Base-by-base conservation (phyloP, 2,888 invertebrate species). In the Phengaris alcon region DNA sequence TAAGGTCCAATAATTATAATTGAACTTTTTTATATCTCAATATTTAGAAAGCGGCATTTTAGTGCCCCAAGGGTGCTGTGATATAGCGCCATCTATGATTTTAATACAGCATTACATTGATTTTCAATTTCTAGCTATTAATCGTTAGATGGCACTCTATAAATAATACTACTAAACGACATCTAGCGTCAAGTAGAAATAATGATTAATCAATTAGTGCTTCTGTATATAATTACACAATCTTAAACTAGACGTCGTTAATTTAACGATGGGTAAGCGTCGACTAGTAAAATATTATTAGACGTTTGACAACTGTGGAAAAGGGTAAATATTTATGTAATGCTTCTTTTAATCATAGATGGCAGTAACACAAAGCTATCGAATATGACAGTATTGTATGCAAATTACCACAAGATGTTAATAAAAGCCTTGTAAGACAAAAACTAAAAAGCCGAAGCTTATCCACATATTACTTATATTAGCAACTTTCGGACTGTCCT, bases 401-500 rank as follows among this genome's bases (percentile, higher is more conserved):
- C 35, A 35, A 35, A 35, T 35, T 35, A 35, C 3, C 35, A 35
- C 35, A 35, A 4, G 35, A 35, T 35, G 35, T 35, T 35, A 35
- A 35, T 35, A 35, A 35, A 35, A 35, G 35, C 35, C 35, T 35
- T 35, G 22, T 22, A 22, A 22, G 22, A 22, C 1, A 35, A 35
- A 35, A 35, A 35, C 35, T 35, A 35, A 35, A 35, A 35, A 3
- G 35, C 35, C 64, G 48, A 69, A 75, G 5, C 82, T 73, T 80
- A 84, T 90, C 90, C 88, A 84, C 80, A 68, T 22, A 79, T 78
- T 76, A 74, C 81, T 79, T 64, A 77, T 84, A 76, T 52, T 13
- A 79, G 79, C 85, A 48, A 48, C 48, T 82, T 84, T 90, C 89
- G 90, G 90, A 88, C 90, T 86, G 86, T 86, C 88, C 88, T 88